These are phyloP conservation scores for Simalia tracyae DNA, from an alignment of 2,797 vertebrate species.

Conservation along the genomic window DNA sequence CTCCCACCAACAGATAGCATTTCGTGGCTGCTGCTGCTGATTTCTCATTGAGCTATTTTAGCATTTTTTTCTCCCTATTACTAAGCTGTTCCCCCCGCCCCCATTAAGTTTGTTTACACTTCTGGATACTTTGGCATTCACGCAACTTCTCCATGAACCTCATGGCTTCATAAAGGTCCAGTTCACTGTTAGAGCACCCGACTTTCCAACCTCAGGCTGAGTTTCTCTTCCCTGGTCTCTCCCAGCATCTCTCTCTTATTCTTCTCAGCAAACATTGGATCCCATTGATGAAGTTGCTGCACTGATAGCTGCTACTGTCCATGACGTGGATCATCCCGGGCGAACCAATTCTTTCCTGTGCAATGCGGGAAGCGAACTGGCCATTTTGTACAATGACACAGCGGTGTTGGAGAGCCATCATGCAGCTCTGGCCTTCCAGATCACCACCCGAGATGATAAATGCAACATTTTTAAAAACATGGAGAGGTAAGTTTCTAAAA, in stretches of 20 bases:
- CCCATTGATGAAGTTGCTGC: conserved; percentile 89
- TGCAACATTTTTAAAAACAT: conserved; percentile 97
- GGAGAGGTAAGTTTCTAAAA: conserved; percentile 80
- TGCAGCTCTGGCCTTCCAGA: conserved; percentile 92
- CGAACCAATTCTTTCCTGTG: conserved; percentile 96
- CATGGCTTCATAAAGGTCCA: background rate
- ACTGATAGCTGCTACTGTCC: conserved; percentile 91
- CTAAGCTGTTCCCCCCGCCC: background rate
- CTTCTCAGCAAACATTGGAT: conserved; percentile 89
- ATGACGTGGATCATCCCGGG: conserved; percentile 94
- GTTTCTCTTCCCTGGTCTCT: background rate
- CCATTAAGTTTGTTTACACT: background rate
- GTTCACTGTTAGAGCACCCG: background rate
- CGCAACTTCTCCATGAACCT: background rate
- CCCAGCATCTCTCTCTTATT: background rate
- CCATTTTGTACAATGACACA: conserved; percentile 91
- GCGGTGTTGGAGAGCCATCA: conserved; percentile 96
- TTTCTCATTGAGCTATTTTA: background rate
- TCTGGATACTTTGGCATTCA: background rate
- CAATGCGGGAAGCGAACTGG: conserved; percentile 90
- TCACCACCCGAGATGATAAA: conserved; percentile 88
- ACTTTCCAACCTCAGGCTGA: background rate
- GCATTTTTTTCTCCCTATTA: background rate
- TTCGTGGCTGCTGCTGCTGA: background rate
- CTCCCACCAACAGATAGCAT: background rate